Base-by-base conservation (phyloP, 2,797 vertebrate genomes). In the Pseudotriccus pelzelni region DNA sequence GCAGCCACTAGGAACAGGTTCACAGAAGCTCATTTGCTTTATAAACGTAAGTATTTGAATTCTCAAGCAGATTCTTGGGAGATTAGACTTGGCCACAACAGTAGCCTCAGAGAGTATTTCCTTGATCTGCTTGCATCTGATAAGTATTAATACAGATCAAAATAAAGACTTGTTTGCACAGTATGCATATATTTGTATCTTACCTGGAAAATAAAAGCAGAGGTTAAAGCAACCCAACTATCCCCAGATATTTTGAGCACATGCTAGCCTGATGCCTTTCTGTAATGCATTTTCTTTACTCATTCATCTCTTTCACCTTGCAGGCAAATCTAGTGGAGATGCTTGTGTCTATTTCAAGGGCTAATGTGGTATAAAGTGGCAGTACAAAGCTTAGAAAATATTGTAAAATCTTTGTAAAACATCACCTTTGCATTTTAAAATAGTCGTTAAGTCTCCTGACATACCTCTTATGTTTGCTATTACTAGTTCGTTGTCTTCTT, bases 41-140 rank as follows among this genome's bases (percentile, higher is more conserved):
- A 43, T 53, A 90, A 87, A 82, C 52, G 64, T 83, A 82, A 77
- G 41, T 44, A 27, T 68, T 77, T 94, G 76, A 85, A 90, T 96
- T 95, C 46, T 68, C 20, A 37, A 28, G 12, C 52, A 47, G 25
- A 72, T 62, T 56, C 41, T 37, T 84, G 59, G 22, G 87, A 82
- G 37, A 58, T 83, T 90, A 69, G 60, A 74, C 55, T 86, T 94
- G 89, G 83, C 62, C 74, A 22, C 72, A 52, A 7, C 62, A 70
- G 68, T 67, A 66, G 75, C 68, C 55, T 86, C 34, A 28, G 66
- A 94, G 76, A 92, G 49, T 49, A 36, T 72, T 92, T 86, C 36
- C 34, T 64, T 90, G 73, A 87, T 89, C 60, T 84, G 24, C 20
- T 88, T 87, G 41, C 91, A 94, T 86, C 88, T 97, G 95, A 53